Conservation (phyloP, 2,797 vertebrate species). For the Rhinichthys osculus region DNA sequence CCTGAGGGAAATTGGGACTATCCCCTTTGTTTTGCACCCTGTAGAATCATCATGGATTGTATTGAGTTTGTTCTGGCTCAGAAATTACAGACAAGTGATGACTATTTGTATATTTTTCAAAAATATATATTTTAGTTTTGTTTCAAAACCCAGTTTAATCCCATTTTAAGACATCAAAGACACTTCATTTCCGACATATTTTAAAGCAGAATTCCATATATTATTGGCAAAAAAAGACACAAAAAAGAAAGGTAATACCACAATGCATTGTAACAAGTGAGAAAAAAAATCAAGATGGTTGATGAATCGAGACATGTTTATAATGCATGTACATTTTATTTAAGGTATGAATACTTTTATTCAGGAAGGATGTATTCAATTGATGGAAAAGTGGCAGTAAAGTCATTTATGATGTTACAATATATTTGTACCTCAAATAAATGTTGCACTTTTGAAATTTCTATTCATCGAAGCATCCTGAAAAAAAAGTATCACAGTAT, state of each 20-base stretch:
- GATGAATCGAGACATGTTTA: neutral
- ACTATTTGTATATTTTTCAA: neutral
- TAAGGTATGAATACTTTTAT: neutral
- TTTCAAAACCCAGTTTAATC: neutral
- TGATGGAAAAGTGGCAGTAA: neutral
- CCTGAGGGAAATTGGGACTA: constrained; percentile 32
- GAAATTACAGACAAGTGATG: neutral
- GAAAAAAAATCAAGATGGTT: neutral
- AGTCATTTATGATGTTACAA: no score
- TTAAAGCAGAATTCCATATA: neutral
- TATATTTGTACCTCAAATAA: neutral
- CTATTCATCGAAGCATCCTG: neutral
- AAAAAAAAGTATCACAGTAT: neutral
- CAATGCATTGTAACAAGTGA: neutral
- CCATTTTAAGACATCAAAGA: neutral
- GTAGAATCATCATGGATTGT: constrained; percentile 5
- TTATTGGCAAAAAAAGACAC: neutral
- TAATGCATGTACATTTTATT: neutral
- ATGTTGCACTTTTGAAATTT: neutral
- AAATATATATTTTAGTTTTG: neutral
- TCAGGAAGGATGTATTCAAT: neutral
- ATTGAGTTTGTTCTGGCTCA: neutral
- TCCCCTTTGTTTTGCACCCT: constrained; percentile 24
- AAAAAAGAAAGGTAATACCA: neutral
- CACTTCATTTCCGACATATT: neutral